Evolutionary conservation across 2,888 invertebrate species (phyloP).

Genomic region (Morinoia aosen): DNA sequence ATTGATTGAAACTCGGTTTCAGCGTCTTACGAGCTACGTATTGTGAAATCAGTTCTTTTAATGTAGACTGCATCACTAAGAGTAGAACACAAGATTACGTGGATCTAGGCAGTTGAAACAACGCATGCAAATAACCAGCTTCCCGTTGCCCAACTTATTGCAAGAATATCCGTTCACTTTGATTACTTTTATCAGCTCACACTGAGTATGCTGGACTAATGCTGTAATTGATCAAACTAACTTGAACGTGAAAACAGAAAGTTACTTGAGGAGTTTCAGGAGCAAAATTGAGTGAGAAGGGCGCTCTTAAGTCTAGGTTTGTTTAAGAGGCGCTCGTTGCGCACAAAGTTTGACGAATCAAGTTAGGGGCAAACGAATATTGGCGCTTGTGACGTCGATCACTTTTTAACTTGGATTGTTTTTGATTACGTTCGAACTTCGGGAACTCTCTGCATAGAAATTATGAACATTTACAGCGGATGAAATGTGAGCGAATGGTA

Average conservation of each 20-base stretch:
- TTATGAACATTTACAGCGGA: background rate
- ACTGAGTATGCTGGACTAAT: background rate
- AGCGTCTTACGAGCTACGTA: too few relatives aligned
- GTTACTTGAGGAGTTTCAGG: background rate
- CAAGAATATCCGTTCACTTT: background rate
- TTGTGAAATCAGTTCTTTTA: too few relatives aligned
- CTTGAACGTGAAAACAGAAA: background rate
- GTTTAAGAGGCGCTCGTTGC: background rate
- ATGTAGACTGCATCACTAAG: too few relatives aligned
- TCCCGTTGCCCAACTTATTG: background rate
- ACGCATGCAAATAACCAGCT: background rate
- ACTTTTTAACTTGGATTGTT: background rate
- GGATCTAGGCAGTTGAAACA: too few relatives aligned
- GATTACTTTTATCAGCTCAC: background rate
- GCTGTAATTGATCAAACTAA: background rate
- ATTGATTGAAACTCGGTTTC: too few relatives aligned
- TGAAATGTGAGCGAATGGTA: background rate
- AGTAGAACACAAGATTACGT: too few relatives aligned
- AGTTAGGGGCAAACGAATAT: background rate
- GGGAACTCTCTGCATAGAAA: background rate
- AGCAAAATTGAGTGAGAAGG: background rate
- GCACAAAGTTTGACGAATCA: background rate
- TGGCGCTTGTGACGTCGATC: background rate
- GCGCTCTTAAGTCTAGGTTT: background rate
- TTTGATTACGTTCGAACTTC: slow-evolving; percentile 3